phyloP scores from a whole-genome alignment of 1,140 invertebrate species.

The Zaprionus tsacasi region DNA sequence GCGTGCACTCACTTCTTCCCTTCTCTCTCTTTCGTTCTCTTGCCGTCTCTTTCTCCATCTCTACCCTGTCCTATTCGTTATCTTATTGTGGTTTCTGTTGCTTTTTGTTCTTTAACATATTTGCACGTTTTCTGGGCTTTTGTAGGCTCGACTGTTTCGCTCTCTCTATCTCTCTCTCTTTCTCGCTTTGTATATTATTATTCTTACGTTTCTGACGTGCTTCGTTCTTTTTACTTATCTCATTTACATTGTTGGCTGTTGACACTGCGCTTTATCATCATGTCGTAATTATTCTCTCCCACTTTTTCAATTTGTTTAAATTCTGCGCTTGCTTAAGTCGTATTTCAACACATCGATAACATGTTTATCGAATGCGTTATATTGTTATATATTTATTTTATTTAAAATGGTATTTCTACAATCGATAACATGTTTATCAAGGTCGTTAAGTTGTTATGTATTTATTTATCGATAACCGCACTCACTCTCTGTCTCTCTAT shows the following conservation, averaged over 20 bases:
- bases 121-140: slow-evolving; percentile 36
- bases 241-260: slow-evolving; percentile 26
- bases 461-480: no score
- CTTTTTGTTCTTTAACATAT: slow-evolving; percentile 28
- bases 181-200: not conserved
- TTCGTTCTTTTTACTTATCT: slow-evolving; percentile 16
- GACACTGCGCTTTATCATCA: slow-evolving; percentile 32
- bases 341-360: not conserved
- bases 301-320: slow-evolving; percentile 1
- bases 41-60: not conserved
- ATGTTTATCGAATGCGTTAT: no score
- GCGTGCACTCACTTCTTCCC: not conserved
- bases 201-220: not conserved
- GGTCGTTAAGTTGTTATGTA: no score
- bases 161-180: not conserved
- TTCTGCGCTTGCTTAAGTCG: not conserved
- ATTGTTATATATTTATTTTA: no score
- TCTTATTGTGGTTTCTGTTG: slow-evolving; percentile 14
- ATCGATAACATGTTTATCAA: not conserved
- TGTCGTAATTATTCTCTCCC: not conserved
- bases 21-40: not conserved
- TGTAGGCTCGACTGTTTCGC: slow-evolving; percentile 27
- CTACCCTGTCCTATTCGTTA: slow-evolving; percentile 14
- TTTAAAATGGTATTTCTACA: not conserved
- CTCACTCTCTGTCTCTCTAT: not conserved